phyloP scores from a whole-genome alignment of 2,113 vertebrate genomes.

The Aspidoscelis tigris region DNA sequence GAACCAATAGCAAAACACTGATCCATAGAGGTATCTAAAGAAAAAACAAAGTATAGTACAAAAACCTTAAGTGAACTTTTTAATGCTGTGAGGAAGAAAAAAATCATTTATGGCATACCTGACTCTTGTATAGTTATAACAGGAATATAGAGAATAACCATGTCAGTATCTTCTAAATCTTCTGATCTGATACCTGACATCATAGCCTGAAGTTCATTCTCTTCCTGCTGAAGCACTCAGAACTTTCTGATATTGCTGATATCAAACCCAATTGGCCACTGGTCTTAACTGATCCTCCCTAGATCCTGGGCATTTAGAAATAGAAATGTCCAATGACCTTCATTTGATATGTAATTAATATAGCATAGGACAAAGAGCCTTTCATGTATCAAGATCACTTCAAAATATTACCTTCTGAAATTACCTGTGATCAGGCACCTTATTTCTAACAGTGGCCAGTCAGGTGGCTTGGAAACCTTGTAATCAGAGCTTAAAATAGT shows the following conservation, averaged over 20 bases:
- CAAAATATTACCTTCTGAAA: not conserved
- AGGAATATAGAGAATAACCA: not conserved
- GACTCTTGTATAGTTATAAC: not conserved
- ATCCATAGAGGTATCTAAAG: not conserved
- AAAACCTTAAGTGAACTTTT: not conserved
- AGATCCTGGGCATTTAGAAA: not conserved
- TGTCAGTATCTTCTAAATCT: not conserved
- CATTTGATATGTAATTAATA: not conserved
- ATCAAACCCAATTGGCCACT: not conserved
- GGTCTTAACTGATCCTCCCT: not conserved
- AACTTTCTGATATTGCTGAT: not conserved
- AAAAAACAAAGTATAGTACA: not conserved
- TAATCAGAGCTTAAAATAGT: not conserved
- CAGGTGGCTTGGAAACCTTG: not conserved
- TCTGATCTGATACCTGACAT: not conserved
- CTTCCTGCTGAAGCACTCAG: not conserved
- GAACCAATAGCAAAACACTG: not conserved
- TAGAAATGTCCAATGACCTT: not conserved
- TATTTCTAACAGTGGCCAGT: not conserved
- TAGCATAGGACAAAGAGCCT: not conserved
- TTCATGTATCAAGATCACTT: not conserved
- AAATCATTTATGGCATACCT: not conserved
- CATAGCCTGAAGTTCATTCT: not conserved
- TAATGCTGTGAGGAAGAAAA: not conserved
- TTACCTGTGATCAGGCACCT: not conserved